Percentiles rank a stretch among this genome's conserved stretches.
phyloP scores from a whole-genome alignment of 1,140 invertebrate species.

The Nilaparvata lugens region DNA sequence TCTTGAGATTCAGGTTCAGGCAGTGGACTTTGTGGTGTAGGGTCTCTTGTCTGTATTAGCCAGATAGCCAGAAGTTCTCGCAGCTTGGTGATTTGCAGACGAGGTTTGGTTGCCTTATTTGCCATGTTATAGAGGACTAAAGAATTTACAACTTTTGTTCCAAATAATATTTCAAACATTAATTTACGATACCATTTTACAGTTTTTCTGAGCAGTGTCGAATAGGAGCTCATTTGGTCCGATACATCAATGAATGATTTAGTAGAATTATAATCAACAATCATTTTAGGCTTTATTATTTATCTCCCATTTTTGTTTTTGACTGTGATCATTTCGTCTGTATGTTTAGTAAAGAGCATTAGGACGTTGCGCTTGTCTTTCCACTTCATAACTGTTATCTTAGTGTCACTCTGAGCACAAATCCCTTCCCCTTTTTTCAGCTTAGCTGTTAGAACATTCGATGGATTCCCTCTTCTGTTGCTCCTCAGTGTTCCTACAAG shows the following conservation, averaged over 20 bases:
- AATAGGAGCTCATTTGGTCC: background rate
- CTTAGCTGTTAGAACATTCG: background rate
- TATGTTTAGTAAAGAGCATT: background rate
- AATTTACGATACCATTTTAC: background rate
- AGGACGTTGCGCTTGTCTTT: background rate
- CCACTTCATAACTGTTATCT: background rate
- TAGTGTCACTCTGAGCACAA: background rate
- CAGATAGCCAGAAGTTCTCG: too few species aligned
- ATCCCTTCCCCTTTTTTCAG: background rate
- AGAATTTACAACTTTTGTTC: too few species aligned
- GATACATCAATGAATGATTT: conserved; percentile 7
- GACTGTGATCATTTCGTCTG: background rate
- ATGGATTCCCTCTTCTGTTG: background rate
- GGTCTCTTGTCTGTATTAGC: too few species aligned
- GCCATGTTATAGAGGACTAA: too few species aligned
- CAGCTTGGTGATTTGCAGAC: too few species aligned
- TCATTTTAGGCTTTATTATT: background rate
- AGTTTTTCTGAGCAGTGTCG: background rate
- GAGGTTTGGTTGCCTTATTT: too few species aligned
- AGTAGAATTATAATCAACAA: background rate
- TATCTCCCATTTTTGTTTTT: background rate
- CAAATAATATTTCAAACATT: too few species aligned
- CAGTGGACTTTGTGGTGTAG: too few species aligned
- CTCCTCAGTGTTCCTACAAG: conserved; percentile 18
- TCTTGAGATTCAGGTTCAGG: too few species aligned